A percentile compares a stretch with the other conserved stretches of the same genome.
These are phyloP conservation scores for Taurulus bubalis DNA, from an alignment of 2,113 vertebrate species.

Conservation along the genomic window DNA sequence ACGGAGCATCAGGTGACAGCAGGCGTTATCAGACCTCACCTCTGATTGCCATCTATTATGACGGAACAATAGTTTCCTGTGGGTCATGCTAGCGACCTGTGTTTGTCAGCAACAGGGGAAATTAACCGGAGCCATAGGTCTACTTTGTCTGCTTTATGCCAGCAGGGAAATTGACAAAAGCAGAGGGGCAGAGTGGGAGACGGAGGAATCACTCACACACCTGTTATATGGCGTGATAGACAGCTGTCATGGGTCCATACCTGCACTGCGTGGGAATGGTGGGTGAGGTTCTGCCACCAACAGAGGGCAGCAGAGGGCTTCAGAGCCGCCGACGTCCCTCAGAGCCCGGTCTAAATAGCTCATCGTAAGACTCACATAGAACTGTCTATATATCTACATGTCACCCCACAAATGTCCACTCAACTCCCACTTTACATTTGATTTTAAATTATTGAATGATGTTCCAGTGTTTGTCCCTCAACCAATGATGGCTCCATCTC, in stretches of 20 bases:
- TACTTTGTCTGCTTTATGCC: constrained; percentile 56
- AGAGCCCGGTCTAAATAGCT: constrained; percentile 31
- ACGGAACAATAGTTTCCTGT: constrained; percentile 76
- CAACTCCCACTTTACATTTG: constrained; percentile 8
- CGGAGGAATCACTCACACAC: constrained; percentile 66
- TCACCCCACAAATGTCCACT: constrained; percentile 54
- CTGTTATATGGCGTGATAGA: constrained; percentile 69
- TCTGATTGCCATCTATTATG: constrained; percentile 78
- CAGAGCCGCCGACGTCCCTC: constrained; percentile 46
- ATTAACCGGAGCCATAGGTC: constrained; percentile 68
- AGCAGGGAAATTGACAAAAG: constrained; percentile 65
- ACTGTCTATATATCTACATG: constrained; percentile 28
- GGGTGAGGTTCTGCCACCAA: constrained; percentile 51
- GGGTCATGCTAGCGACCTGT: constrained; percentile 72
- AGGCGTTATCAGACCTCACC: constrained; percentile 70
- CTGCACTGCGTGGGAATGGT: constrained; percentile 34
- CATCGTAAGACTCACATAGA: constrained; percentile 5
- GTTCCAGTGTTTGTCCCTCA: constrained; percentile 18
- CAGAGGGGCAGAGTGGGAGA: constrained; percentile 38
- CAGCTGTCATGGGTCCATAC: constrained; percentile 73
- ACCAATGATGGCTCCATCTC: constrained; percentile 18
- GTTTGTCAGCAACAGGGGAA: constrained; percentile 76
- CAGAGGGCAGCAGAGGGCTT: constrained; percentile 83
- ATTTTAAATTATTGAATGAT: constrained; percentile 23
- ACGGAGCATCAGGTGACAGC: constrained; percentile 77